These are phyloP conservation scores for Macquaria australasica DNA, from an alignment of 2,113 vertebrate species.

Conservation along the genomic window DNA sequence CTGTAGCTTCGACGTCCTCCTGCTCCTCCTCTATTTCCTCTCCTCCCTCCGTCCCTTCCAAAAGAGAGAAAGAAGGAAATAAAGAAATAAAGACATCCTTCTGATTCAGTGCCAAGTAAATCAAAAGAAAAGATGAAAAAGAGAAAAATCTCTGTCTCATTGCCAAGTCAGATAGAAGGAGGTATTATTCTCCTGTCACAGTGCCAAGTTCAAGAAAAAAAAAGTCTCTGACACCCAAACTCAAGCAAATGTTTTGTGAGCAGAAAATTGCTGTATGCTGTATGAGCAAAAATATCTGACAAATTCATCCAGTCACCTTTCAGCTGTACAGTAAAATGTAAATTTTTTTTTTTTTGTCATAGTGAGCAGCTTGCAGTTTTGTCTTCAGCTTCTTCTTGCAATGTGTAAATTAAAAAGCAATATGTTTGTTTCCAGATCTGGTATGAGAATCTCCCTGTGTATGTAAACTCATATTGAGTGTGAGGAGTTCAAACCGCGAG, in stretches of 20 bases:
- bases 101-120: slow-evolving; percentile 51
- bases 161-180: slow-evolving; percentile 45
- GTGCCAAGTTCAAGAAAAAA: slow-evolving; percentile 32
- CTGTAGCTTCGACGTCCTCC: slow-evolving; percentile 18
- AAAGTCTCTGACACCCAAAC: slow-evolving; percentile 10
- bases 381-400: slow-evolving; percentile 17
- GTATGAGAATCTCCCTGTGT: background rate
- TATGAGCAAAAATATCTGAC: background rate
- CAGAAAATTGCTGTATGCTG: slow-evolving; percentile 10
- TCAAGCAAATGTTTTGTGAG: slow-evolving; percentile 6
- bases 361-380: slow-evolving; percentile 3
- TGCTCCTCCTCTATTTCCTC: slow-evolving; percentile 23
- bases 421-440: slow-evolving; percentile 26
- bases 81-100: background rate
- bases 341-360: no score
- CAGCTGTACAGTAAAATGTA: background rate
- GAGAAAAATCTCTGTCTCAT: slow-evolving; percentile 10
- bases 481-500: background rate
- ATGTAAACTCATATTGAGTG: slow-evolving; percentile 57
- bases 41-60: background rate
- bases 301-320: background rate
- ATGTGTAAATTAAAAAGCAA: slow-evolving; percentile 38
- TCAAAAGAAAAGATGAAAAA: slow-evolving; percentile 17
- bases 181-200: slow-evolving; percentile 2
- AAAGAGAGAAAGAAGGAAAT: background rate